phyloP scores from a whole-genome alignment of 2,113 vertebrate species.

The Regulus satrapa region DNA sequence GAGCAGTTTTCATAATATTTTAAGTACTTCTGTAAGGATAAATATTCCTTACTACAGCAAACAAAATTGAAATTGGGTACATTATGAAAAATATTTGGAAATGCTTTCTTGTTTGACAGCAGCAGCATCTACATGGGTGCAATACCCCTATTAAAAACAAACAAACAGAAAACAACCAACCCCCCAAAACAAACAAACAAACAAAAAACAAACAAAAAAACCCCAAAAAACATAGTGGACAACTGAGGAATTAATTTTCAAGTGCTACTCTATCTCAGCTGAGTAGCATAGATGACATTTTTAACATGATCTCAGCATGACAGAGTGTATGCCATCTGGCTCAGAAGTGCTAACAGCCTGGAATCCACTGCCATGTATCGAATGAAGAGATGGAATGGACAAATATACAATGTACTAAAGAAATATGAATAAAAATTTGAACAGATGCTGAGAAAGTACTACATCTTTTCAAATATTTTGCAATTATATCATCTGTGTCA shows the following conservation, averaged over 20 bases:
- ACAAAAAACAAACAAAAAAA: not conserved
- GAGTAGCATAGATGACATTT: conserved; percentile 56
- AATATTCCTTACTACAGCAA: not conserved
- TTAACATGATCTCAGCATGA: conserved; percentile 54
- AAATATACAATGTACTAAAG: not conserved
- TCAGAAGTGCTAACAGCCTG: conserved; percentile 42
- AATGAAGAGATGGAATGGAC: conserved; percentile 35
- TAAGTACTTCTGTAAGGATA: not conserved
- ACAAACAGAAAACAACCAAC: no score
- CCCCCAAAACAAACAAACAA: not conserved
- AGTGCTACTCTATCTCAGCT: not conserved
- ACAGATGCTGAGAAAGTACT: not conserved
- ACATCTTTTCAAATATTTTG: not conserved
- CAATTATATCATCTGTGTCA: not conserved
- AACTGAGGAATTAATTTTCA: conserved; percentile 10
- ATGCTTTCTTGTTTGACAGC: not conserved
- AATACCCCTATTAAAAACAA: not conserved
- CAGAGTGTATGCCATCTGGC: conserved; percentile 61
- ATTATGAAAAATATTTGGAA: not conserved
- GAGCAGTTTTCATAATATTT: not conserved
- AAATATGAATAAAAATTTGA: conserved; percentile 9
- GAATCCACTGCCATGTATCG: conserved; percentile 18
- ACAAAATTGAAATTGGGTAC: not conserved
- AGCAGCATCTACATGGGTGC: not conserved
- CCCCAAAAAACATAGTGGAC: not conserved